These are phyloP conservation scores for Drosophila formosana DNA, from an alignment of 2,888 invertebrate genomes.

Conservation along the genomic window DNA sequence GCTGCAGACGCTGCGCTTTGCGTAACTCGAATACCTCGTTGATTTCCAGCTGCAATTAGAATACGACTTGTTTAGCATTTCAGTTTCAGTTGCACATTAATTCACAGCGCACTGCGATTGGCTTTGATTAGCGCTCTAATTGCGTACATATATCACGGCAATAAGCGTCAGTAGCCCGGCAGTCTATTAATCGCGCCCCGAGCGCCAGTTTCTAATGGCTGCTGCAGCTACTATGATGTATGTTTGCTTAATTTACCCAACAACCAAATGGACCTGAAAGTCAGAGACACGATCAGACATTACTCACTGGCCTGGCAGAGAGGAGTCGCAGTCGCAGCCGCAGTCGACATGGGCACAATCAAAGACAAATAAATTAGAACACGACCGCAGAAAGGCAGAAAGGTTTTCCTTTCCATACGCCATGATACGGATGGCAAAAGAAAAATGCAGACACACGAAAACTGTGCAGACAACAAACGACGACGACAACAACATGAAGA, in stretches of 20 bases:
- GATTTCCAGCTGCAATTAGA: slow-evolving; percentile 84
- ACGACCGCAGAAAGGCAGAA: slow-evolving; percentile 69
- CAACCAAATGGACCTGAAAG: slow-evolving; percentile 16
- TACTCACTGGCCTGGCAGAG: slow-evolving; percentile 30
- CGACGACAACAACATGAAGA: slow-evolving; percentile 14
- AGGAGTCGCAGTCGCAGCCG: neutral
- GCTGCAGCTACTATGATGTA: slow-evolving; percentile 68
- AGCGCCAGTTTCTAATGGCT: slow-evolving; percentile 65
- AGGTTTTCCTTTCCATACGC: slow-evolving; percentile 41
- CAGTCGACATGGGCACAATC: slow-evolving; percentile 73
- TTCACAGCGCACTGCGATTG: slow-evolving; percentile 37
- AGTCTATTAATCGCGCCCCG: slow-evolving; percentile 46
- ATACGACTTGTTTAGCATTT: slow-evolving; percentile 47
- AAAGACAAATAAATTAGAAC: slow-evolving; percentile 81
- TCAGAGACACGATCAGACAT: slow-evolving; percentile 61
- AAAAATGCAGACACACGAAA: slow-evolving; percentile 57
- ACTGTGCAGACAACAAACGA: slow-evolving; percentile 24
- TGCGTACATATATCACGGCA: slow-evolving; percentile 71
- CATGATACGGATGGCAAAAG: slow-evolving; percentile 1
- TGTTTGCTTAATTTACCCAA: slow-evolving; percentile 68
- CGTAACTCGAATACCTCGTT: slow-evolving; percentile 85
- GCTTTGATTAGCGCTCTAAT: slow-evolving; percentile 74
- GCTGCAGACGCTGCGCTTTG: slow-evolving; percentile 78
- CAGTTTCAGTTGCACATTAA: slow-evolving; percentile 54
- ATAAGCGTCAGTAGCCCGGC: slow-evolving; percentile 48